Conservation (phyloP, 2,888 invertebrate species). For the Eupelmus urozonus region DNA sequence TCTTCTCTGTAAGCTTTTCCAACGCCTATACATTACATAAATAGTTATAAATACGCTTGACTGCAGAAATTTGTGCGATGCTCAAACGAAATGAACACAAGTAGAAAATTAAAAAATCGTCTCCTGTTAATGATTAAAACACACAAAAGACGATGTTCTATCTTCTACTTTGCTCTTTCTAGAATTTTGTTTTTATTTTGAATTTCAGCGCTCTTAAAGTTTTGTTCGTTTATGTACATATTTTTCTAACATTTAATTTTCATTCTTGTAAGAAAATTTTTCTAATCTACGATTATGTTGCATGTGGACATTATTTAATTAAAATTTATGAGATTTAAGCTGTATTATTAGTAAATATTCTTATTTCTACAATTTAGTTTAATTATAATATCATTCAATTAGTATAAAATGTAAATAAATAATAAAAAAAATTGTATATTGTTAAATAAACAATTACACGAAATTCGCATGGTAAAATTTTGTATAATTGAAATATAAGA, state of each 20-base stretch:
- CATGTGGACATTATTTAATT: not conserved
- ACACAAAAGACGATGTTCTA: not conserved
- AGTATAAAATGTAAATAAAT: not conserved
- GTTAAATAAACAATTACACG: not conserved
- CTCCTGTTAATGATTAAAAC: no score
- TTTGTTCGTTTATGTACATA: conserved; percentile 26
- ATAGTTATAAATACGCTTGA: conserved; percentile 49
- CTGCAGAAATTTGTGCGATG: conserved; percentile 51
- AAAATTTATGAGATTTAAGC: not conserved
- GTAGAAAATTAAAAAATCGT: conserved; percentile 30
- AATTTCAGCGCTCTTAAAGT: conserved; percentile 52
- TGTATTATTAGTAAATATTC: not conserved
- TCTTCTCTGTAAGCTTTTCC: conserved; percentile 33
- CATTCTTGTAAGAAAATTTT: conserved; percentile 5
- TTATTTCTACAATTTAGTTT: conserved; percentile 2
- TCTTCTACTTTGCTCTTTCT: conserved; percentile 10
- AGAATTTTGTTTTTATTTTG: conserved; percentile 15
- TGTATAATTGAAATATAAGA: not conserved
- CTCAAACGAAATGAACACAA: conserved; percentile 28
- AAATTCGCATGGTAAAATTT: not conserved
- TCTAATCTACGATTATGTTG: not conserved
- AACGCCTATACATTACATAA: conserved; percentile 29
- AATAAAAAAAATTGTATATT: not conserved
- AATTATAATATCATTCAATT: not conserved
- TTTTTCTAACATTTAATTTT: not conserved